Evolutionary conservation across 92 coral and sea anemone species (phyloP).

Genomic region (Metridium senile): DNA sequence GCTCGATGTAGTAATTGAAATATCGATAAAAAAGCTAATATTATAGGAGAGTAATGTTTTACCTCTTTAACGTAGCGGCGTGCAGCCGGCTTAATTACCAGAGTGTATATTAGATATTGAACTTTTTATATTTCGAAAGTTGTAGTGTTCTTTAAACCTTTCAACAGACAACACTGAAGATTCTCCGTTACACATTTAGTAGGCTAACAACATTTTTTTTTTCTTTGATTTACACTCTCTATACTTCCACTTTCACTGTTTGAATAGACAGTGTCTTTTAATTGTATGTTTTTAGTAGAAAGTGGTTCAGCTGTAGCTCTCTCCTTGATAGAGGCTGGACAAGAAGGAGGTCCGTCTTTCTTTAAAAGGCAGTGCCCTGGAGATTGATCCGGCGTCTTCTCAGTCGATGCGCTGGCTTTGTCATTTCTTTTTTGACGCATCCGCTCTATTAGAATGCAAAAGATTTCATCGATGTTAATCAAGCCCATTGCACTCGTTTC

Average conservation of each 20-base stretch:
- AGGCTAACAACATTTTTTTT: background rate
- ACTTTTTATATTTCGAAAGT: too few relatives aligned
- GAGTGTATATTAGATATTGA: too few relatives aligned
- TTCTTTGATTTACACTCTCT: too few relatives aligned
- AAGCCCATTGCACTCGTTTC: slow-evolving; percentile 72
- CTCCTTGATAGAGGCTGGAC: background rate
- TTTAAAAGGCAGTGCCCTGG: background rate
- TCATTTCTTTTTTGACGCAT: slow-evolving; percentile 40
- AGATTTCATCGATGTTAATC: slow-evolving; percentile 71
- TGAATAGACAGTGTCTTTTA: too few relatives aligned
- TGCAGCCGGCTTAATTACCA: too few relatives aligned
- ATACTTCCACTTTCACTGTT: too few relatives aligned
- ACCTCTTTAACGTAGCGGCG: too few relatives aligned
- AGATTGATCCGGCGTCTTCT: background rate
- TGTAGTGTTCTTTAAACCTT: background rate
- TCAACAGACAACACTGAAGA: too few relatives aligned
- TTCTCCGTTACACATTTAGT: background rate
- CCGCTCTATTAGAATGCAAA: slow-evolving; percentile 51
- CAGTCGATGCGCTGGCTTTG: background rate
- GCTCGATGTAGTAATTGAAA: too few relatives aligned
- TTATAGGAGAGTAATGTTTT: too few relatives aligned
- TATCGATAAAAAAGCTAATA: too few relatives aligned
- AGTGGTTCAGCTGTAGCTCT: background rate
- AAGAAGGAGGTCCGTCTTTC: background rate
- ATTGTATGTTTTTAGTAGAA: background rate